A percentile compares a stretch with the other conserved stretches of the same genome.
phyloP scores from a whole-genome alignment of 2,113 vertebrate species.

The Thalassarche chlororhynchos region DNA sequence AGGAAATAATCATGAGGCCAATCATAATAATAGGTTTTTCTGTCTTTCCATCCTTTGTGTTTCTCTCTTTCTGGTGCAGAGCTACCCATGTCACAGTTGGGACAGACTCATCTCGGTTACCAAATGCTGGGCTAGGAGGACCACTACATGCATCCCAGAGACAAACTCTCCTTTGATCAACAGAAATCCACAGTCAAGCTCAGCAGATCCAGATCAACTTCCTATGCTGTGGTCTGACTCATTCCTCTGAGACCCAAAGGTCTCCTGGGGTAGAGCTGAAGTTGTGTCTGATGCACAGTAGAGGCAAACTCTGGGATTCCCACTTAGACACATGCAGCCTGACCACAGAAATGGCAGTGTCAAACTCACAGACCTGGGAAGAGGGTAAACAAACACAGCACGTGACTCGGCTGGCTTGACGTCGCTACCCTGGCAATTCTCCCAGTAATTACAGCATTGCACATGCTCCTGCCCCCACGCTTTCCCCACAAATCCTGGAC shows the following conservation, averaged over 20 bases:
- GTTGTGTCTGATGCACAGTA: neutral
- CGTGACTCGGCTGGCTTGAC: neutral
- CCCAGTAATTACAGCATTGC: conserved; percentile 38
- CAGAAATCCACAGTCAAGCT: neutral
- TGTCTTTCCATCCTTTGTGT: conserved; percentile 17
- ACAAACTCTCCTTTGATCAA: conserved; percentile 1
- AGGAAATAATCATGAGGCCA: conserved; percentile 64
- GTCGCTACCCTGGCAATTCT: conserved; percentile 30
- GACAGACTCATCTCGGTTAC: neutral
- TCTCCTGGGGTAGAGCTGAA: neutral
- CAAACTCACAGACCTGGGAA: neutral
- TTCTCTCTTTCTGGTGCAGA: neutral
- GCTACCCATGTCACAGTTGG: neutral
- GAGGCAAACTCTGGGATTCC: conserved; percentile 33
- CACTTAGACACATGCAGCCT: neutral
- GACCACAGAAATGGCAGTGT: conserved; percentile 51
- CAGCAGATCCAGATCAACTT: neutral
- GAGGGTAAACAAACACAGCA: conserved; percentile 62
- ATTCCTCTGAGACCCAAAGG: neutral
- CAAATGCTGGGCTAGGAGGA: neutral
- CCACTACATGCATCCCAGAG: neutral
- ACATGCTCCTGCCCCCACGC: conserved; percentile 2
- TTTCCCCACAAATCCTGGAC: neutral
- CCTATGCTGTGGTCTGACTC: neutral
- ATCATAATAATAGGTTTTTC: conserved; percentile 56